These are phyloP conservation scores for Platygyra sinensis DNA, from an alignment of 64 coral and sea anemone genomes.

Conservation along the genomic window DNA sequence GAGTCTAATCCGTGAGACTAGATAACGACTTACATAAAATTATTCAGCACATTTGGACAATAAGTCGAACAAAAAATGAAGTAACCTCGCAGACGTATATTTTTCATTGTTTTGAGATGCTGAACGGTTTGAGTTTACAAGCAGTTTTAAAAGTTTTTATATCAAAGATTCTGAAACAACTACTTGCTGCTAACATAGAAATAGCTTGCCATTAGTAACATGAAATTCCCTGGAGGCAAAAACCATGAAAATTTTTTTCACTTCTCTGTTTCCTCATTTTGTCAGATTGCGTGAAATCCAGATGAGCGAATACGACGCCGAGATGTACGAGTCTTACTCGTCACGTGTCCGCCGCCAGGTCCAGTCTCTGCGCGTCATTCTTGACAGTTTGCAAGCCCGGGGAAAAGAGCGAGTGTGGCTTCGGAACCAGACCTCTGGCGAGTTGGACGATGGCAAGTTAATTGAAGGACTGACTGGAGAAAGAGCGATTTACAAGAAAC, in stretches of 20 bases:
- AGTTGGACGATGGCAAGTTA: conserved; percentile 95
- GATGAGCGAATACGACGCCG: conserved; percentile 97
- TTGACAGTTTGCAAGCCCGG: conserved; percentile 92
- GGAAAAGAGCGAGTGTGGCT: conserved; percentile 92
- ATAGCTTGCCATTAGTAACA: too few species aligned
- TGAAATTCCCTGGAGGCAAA: too few species aligned
- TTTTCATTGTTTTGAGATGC: too few species aligned
- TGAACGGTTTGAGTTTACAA: too few species aligned
- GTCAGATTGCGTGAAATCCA: conserved; percentile 90
- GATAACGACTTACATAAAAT: too few species aligned
- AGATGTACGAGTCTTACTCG: conserved; percentile 97
- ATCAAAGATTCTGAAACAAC: too few species aligned
- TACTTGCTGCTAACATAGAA: too few species aligned
- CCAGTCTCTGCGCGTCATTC: conserved; percentile 97
- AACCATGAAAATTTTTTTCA: not conserved
- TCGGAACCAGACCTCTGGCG: conserved; percentile 98
- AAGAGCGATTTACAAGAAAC: conserved; percentile 89
- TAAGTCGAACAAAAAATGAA: too few species aligned
- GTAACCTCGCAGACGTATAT: too few species aligned
- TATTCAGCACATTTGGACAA: too few species aligned
- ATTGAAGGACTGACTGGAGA: conserved; percentile 96
- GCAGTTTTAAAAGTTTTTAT: too few species aligned
- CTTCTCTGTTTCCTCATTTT: conserved; percentile 1
- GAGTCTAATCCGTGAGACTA: too few species aligned
- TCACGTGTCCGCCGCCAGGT: conserved; percentile 96